Conservation (phyloP, 1,140 invertebrate species). For the Trinorchestia longiramus region DNA sequence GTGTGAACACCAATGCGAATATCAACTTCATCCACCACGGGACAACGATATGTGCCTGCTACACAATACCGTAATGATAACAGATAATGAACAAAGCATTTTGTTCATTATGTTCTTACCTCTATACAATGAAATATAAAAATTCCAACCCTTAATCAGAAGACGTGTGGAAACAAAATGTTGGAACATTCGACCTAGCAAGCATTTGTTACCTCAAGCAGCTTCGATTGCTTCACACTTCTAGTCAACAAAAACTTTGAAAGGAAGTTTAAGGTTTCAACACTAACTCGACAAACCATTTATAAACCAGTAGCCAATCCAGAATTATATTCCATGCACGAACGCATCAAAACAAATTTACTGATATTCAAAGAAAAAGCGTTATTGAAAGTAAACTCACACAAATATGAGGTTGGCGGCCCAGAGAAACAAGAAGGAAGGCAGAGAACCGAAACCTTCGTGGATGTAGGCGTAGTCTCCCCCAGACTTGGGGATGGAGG, state of each 20-base stretch:
- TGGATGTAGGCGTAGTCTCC: conserved; percentile 98
- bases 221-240: no score
- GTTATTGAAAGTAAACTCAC: conserved; percentile 63
- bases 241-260: no score
- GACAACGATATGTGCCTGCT: conserved; percentile 74
- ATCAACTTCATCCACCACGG: neutral
- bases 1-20: conserved; percentile 17
- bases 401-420: conserved; percentile 89
- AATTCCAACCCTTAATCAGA: no score
- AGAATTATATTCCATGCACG: neutral
- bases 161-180: no score
- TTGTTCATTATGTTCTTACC: no score
- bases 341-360: neutral
- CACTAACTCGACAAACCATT: neutral
- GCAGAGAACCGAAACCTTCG: conserved; percentile 89
- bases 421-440: conserved; percentile 96
- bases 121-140: no score
- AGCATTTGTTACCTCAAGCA: no score
- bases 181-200: no score
- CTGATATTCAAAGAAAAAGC: no score
- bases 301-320: neutral
- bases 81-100: no score
- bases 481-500: conserved; percentile 87
- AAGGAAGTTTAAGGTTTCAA: neutral
- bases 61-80: no score